Conservation (phyloP, 1,140 invertebrate genomes). For the Drosophila obscura region DNA sequence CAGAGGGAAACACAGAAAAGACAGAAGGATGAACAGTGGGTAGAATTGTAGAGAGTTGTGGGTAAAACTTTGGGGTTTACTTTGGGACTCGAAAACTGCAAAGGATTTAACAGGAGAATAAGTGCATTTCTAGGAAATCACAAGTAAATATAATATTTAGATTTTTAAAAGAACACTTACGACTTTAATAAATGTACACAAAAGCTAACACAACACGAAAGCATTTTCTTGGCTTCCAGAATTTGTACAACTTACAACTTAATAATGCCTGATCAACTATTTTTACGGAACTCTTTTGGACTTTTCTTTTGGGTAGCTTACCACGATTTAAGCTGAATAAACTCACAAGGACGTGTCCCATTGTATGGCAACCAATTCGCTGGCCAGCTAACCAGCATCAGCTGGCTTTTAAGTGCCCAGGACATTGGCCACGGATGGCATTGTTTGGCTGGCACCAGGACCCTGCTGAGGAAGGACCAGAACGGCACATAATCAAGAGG, state of each 20-base stretch:
- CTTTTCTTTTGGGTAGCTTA: too few relatives aligned
- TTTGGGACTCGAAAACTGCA: too few relatives aligned
- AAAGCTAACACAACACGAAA: too few relatives aligned
- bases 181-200: too few relatives aligned
- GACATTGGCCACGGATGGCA: slow-evolving; percentile 38
- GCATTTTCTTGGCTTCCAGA: too few relatives aligned
- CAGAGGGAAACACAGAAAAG: background rate
- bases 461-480: background rate
- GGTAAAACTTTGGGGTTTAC: background rate
- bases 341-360: slow-evolving; percentile 15
- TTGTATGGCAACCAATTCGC: slow-evolving; percentile 26
- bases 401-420: slow-evolving; percentile 58
- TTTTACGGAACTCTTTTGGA: too few relatives aligned
- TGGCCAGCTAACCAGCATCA: slow-evolving; percentile 36
- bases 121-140: background rate
- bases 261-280: too few relatives aligned
- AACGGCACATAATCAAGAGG: slow-evolving; percentile 50
- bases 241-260: too few relatives aligned
- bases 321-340: too few relatives aligned
- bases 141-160: too few relatives aligned
- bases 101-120: too few relatives aligned
- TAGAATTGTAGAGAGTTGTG: background rate
- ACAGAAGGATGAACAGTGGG: background rate
- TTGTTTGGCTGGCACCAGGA: background rate
- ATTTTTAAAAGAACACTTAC: too few relatives aligned